Conservation (phyloP, 1,140 invertebrate species). For the Apis florea region DNA sequence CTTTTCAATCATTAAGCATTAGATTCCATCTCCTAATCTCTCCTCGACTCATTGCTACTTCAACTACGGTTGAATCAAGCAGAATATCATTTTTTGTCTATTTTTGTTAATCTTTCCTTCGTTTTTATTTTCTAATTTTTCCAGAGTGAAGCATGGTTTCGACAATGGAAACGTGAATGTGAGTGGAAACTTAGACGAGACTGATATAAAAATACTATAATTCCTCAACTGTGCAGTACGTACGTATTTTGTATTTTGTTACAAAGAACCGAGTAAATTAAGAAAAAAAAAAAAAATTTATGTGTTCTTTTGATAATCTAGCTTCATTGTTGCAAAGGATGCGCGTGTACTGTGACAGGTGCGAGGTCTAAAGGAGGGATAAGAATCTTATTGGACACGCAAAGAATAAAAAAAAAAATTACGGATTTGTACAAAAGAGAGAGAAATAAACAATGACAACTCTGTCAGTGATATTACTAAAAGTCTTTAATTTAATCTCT, state of each 20-base stretch:
- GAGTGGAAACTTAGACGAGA: neutral
- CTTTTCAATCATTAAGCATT: constrained; percentile 1
- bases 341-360: neutral
- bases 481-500: constrained; percentile 71
- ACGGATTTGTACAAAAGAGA: constrained; percentile 13
- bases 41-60: neutral
- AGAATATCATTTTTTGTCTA: neutral
- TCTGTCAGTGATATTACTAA: constrained; percentile 66
- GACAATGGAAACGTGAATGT: constrained; percentile 5
- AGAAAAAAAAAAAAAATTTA: neutral
- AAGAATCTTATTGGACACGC: constrained; percentile 19
- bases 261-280: neutral
- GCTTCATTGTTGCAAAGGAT: constrained; percentile 5
- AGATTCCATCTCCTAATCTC: constrained; percentile 1
- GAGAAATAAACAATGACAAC: constrained; percentile 57
- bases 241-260: constrained; percentile 2
- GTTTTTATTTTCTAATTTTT: constrained; percentile 55
- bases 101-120: neutral
- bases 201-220: constrained; percentile 5
- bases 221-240: neutral
- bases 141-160: constrained; percentile 41
- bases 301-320: neutral
- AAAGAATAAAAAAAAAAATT: constrained; percentile 18
- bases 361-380: constrained; percentile 14
- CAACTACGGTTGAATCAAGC: neutral